Conservation (phyloP, 2,113 vertebrate species). For the Ceratotherium simum region DNA sequence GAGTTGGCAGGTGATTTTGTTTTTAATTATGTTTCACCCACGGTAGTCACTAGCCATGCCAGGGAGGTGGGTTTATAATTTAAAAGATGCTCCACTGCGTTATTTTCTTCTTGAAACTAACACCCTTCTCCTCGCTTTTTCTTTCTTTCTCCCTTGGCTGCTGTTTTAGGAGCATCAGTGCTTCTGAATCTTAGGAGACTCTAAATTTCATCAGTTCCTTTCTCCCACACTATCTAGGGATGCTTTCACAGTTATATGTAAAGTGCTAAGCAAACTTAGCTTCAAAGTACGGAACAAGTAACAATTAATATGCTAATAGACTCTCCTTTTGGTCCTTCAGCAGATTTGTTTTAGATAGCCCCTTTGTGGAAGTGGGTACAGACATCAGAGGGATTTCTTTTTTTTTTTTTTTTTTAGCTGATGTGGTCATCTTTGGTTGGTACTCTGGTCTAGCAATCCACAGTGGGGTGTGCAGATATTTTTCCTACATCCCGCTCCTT, state of each 20-base stretch:
- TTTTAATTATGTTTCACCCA: background rate
- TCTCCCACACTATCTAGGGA: background rate
- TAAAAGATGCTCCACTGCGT: background rate
- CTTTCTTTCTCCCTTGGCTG: background rate
- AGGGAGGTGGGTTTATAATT: background rate
- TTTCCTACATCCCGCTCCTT: background rate
- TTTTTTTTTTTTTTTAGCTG: background rate
- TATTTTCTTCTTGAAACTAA: background rate
- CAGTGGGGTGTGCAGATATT: background rate
- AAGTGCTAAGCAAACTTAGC: background rate
- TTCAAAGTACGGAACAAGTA: background rate
- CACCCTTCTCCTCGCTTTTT: background rate
- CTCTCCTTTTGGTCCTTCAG: background rate
- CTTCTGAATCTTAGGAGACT: background rate
- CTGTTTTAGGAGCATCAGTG: background rate
- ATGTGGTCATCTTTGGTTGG: background rate
- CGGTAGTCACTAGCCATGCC: background rate
- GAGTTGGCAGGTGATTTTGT: no score
- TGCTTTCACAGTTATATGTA: background rate
- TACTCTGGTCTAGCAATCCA: background rate
- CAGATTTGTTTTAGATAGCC: background rate
- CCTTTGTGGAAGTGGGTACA: background rate
- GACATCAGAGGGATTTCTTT: background rate
- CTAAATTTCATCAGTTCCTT: background rate
- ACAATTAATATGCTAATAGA: background rate